Percentiles rank a stretch among this genome's conserved stretches.
Conservation (phyloP, 2,113 vertebrate species). For the Pandion haliaetus region DNA sequence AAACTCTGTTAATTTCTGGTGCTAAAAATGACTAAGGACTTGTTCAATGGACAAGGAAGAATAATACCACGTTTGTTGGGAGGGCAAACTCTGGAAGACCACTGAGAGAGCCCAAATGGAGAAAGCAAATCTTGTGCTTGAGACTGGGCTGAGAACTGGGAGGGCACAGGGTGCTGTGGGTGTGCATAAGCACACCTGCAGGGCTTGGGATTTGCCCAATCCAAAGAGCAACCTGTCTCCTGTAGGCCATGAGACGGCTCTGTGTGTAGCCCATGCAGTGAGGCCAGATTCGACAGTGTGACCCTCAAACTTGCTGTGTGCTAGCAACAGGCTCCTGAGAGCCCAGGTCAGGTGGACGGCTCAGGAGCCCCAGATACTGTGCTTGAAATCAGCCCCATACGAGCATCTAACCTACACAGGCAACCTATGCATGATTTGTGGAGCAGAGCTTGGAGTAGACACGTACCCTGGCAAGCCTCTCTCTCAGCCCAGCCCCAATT, state of each 20-base stretch:
- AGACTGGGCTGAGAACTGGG: background rate
- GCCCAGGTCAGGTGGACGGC: background rate
- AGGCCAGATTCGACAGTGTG: background rate
- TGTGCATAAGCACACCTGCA: background rate
- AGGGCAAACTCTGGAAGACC: background rate
- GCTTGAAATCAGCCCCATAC: background rate
- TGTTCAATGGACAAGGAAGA: background rate
- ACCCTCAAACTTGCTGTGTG: background rate
- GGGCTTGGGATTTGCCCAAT: background rate
- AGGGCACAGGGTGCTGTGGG: background rate
- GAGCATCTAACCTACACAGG: too few relatives aligned
- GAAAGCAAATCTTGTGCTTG: background rate
- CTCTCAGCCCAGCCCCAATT: background rate
- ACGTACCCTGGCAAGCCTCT: background rate
- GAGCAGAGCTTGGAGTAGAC: background rate
- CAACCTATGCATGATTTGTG: too few relatives aligned
- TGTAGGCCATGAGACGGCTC: background rate
- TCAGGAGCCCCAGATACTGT: background rate
- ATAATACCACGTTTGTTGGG: background rate
- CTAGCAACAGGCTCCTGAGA: background rate
- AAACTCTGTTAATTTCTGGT: background rate
- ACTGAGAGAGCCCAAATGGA: background rate
- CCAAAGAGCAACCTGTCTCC: background rate
- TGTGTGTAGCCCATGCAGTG: accelerated
- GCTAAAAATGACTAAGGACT: background rate